Percentiles rank a stretch among this genome's conserved stretches.
Conservation (phyloP, 2,113 vertebrate species). For the Marmota flaviventris region DNA sequence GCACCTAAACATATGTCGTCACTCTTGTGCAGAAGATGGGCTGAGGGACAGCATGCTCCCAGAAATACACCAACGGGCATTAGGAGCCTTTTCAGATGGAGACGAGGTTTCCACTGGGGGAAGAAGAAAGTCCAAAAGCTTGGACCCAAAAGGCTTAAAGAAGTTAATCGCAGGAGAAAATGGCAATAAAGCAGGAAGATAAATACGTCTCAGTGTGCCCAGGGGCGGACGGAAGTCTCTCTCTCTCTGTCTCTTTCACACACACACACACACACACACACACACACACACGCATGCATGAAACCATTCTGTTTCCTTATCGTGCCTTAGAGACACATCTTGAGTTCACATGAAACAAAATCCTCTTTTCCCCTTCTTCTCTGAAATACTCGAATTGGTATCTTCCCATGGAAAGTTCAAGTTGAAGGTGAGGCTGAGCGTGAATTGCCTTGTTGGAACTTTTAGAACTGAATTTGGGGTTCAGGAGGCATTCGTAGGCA, state of each 20-base stretch:
- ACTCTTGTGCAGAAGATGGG: not conserved
- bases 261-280: too few relatives aligned
- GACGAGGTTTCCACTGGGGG: not conserved
- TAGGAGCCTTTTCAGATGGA: not conserved
- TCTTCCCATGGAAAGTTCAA: not conserved
- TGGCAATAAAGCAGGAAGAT: not conserved
- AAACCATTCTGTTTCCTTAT: not conserved
- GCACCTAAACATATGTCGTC: not conserved
- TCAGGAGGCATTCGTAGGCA: too few relatives aligned
- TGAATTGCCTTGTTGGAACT: not conserved
- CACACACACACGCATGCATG: too few relatives aligned
- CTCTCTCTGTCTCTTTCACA: too few relatives aligned
- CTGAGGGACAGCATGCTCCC: accelerated
- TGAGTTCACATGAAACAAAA: not conserved
- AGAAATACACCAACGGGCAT: not conserved
- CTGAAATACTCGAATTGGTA: not conserved
- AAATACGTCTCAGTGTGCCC: not conserved
- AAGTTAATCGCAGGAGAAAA: not conserved
- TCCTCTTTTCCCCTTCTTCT: not conserved
- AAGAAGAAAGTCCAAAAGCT: not conserved
- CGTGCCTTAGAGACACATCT: not conserved
- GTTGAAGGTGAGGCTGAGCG: not conserved
- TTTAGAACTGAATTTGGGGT: not conserved
- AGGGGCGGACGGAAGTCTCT: too few relatives aligned
- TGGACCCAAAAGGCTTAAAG: too few relatives aligned